Base-by-base conservation (phyloP, 1,140 invertebrate species). In the Pseudobourletiella spinata region DNA sequence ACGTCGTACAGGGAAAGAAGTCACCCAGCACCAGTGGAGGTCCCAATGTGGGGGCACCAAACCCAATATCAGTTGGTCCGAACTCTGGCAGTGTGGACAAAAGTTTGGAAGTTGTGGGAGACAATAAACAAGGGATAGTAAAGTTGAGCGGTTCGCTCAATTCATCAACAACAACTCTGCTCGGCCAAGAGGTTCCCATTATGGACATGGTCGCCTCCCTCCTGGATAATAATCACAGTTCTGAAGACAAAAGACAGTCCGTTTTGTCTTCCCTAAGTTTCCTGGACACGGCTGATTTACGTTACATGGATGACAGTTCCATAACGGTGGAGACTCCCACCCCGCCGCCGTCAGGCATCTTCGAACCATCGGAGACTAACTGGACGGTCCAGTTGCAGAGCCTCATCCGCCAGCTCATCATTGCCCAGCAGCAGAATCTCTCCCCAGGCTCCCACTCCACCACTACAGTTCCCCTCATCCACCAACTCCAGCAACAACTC, bases 281-380 rank as follows among this genome's bases (percentile, higher is more conserved):
- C 59, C 75, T 90, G 70, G 87, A 91, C 72, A 84, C 83, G 48
- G 86, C 85, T 15, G 89, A 92, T 76, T 76, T 92, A 35, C 79
- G 85, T 18, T 93, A 82, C 72, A 91, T 92, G 89, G 90, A 92
- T 72, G 90, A 93, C 72, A 91, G 88, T 74, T 92, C 89, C 4
- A 81, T 91, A 29, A 85, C 87, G 65, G 76, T 91, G 30, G 66
- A 54, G 57, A 71, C 62, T 63, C 73, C 57, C 52, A 69, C 61
- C 42, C 69, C 57, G 46, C 72, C 65, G 3, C 58, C 46, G 18
- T 67, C 60, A 14, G 64, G 59, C 3, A 25, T 51, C 42, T 52
- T 50, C 24, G 55, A 62, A 25, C 18, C 56, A 26, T 42, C 42
- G 16, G 30, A 57, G 18, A 52, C 29, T 66, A 30, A 55, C 52